phyloP scores from a whole-genome alignment of 1,140 invertebrate species.

The Antheraea pernyi region DNA sequence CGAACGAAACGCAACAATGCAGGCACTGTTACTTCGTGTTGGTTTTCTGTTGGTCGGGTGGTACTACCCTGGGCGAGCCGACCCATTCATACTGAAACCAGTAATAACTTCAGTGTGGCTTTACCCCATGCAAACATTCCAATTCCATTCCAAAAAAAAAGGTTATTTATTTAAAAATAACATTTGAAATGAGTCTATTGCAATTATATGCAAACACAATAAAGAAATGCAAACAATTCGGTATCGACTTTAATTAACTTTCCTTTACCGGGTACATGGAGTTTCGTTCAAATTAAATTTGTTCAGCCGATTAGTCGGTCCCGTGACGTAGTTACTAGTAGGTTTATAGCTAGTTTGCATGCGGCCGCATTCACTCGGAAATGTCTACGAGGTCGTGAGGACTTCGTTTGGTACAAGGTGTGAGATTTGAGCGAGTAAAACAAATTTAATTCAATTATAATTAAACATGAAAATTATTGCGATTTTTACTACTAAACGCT shows the following conservation, averaged over 20 bases:
- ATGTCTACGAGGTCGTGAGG: conserved; percentile 16
- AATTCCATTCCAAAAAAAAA: not conserved
- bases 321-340: conserved; percentile 28
- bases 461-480: too few relatives aligned
- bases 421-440: not conserved
- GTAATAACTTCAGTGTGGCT: too few relatives aligned
- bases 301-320: conserved; percentile 29
- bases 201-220: conserved; percentile 4
- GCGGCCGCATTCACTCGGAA: conserved; percentile 26
- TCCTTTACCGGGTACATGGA: not conserved
- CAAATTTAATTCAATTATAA: too few relatives aligned
- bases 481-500: too few relatives aligned
- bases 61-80: too few relatives aligned
- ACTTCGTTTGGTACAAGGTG: conserved; percentile 13
- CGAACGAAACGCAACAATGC: too few relatives aligned
- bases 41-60: too few relatives aligned
- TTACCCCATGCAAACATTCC: too few relatives aligned
- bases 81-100: too few relatives aligned
- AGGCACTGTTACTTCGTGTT: too few relatives aligned
- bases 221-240: not conserved
- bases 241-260: conserved; percentile 6
- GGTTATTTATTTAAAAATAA: too few relatives aligned
- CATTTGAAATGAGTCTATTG: not conserved
- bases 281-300: conserved; percentile 42
- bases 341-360: conserved; percentile 31